Conservation (phyloP, 2,797 vertebrate genomes). For the Sitta carolinensis region DNA sequence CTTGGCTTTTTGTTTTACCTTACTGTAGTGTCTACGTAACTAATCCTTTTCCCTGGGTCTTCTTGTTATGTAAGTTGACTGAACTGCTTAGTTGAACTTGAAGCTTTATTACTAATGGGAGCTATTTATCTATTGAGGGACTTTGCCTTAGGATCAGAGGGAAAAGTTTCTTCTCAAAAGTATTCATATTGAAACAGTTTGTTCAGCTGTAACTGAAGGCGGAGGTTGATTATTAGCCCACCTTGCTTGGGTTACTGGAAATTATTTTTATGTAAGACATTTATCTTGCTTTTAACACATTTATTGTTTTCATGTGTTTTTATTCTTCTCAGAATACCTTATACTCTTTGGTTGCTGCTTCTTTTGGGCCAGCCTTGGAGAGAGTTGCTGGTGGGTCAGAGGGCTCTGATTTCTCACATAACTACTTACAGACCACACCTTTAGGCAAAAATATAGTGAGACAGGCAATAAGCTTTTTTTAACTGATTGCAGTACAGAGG, state of each 20-base stretch:
- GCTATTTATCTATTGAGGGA: background rate
- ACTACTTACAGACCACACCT: background rate
- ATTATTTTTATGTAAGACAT: background rate
- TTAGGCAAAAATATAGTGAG: background rate
- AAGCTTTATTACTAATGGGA: background rate
- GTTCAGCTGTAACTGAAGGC: background rate
- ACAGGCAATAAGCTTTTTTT: background rate
- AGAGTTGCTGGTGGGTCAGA: background rate
- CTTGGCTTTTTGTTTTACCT: background rate
- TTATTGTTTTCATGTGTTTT: fast-evolving
- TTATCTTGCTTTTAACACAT: background rate
- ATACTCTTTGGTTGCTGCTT: background rate
- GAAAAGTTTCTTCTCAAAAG: background rate
- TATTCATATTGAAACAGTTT: background rate
- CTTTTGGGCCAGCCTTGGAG: background rate
- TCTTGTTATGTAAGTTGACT: background rate
- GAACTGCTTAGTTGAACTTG: background rate
- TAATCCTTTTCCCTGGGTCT: background rate
- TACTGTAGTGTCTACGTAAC: background rate
- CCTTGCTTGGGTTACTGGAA: background rate
- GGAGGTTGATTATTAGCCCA: background rate
- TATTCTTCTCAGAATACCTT: background rate
- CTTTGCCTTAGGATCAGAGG: background rate
- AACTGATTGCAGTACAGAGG: background rate
- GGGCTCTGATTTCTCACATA: background rate